A percentile compares a stretch with the other conserved stretches of the same genome.
Conservation (phyloP, 1,140 invertebrate species). For the Temnothorax longispinosus region DNA sequence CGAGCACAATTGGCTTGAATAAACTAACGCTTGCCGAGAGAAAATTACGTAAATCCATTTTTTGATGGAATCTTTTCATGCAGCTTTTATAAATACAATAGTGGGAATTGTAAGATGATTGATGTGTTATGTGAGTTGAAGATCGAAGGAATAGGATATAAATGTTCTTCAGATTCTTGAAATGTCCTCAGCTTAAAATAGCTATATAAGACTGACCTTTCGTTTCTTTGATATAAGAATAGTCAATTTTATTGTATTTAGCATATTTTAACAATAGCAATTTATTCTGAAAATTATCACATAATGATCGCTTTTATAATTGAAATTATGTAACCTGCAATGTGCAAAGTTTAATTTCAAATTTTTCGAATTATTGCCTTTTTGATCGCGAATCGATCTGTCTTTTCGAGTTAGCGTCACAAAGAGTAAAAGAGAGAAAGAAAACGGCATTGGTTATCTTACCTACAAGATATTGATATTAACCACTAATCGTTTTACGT, state of each 20-base stretch:
- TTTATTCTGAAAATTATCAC: background rate
- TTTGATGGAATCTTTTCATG: background rate
- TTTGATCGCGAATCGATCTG: background rate
- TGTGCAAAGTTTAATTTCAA: background rate
- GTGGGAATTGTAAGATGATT: background rate
- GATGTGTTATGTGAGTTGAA: background rate
- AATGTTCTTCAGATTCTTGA: background rate
- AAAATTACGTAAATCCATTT: constrained; percentile 23
- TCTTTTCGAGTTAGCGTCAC: background rate
- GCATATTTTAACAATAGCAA: background rate
- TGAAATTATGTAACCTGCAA: background rate
- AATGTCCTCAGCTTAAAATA: background rate
- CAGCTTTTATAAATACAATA: background rate
- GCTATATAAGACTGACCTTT: background rate
- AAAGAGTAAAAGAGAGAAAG: background rate
- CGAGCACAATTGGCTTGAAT: background rate
- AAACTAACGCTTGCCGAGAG: constrained; percentile 28
- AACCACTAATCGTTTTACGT: constrained; percentile 48
- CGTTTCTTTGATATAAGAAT: background rate
- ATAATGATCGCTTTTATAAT: background rate
- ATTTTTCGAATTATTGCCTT: background rate
- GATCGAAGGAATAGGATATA: background rate
- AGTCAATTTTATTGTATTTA: background rate
- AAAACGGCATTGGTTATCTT: background rate
- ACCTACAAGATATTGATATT: constrained; percentile 36